A percentile compares a stretch with the other conserved stretches of the same genome.
These are phyloP conservation scores for Amiota minor DNA, from an alignment of 2,888 invertebrate species.

Conservation along the genomic window DNA sequence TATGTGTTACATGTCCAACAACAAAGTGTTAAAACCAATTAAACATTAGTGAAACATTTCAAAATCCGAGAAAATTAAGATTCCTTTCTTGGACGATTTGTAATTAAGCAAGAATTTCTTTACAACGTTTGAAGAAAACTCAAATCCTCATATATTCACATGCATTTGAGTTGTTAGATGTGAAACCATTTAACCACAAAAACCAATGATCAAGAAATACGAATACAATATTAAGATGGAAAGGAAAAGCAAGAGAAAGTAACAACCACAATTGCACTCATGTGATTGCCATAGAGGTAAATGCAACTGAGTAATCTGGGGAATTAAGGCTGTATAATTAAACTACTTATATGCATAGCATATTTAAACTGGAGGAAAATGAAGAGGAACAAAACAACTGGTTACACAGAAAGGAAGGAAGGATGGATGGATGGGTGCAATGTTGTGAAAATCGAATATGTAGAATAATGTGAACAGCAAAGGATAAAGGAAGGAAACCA, in stretches of 20 bases:
- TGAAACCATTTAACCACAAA: too few species aligned
- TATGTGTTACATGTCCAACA: too few species aligned
- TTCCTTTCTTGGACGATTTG: too few species aligned
- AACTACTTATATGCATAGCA: not conserved
- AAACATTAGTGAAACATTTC: too few species aligned
- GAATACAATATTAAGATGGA: not conserved
- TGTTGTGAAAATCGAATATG: not conserved
- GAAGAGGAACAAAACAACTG: not conserved
- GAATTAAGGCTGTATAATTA: constrained; percentile 19
- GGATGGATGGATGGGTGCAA: not conserved
- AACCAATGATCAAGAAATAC: not conserved
- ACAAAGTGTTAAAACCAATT: too few species aligned
- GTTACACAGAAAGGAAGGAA: not conserved
- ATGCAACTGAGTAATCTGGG: constrained; percentile 17
- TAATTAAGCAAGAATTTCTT: too few species aligned
- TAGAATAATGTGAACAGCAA: not conserved
- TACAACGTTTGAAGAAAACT: too few species aligned
- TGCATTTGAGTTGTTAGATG: too few species aligned
- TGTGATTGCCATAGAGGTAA: not conserved
- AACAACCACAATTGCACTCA: not conserved
- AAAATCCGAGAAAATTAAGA: too few species aligned
- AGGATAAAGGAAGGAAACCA: not conserved
- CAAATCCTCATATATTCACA: too few species aligned
- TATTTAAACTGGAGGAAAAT: too few species aligned
- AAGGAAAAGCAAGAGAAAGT: not conserved